These are phyloP conservation scores for Dicentrarchus labrax DNA, from an alignment of 2,113 vertebrate genomes.

Conservation along the genomic window DNA sequence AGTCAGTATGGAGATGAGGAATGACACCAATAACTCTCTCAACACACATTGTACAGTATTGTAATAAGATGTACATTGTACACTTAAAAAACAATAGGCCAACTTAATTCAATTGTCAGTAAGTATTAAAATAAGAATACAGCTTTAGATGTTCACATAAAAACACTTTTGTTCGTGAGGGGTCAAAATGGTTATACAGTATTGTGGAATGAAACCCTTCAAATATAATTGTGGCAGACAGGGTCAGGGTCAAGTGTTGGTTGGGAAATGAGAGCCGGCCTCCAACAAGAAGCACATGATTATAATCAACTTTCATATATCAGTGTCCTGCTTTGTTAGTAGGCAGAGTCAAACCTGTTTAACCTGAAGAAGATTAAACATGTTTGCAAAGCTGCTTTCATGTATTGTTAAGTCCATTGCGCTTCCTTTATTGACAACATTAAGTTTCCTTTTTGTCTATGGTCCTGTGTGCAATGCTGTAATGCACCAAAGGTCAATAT, in stretches of 20 bases:
- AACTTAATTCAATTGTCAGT: background rate
- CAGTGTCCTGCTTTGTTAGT: slow-evolving; percentile 41
- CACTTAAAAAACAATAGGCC: background rate
- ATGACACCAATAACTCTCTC: background rate
- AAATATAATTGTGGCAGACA: slow-evolving; percentile 62
- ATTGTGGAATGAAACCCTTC: slow-evolving; percentile 64
- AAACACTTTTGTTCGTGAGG: slow-evolving; percentile 25
- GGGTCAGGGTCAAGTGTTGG: slow-evolving; percentile 68
- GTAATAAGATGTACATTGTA: background rate
- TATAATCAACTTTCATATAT: slow-evolving; percentile 53
- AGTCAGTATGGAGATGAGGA: background rate
- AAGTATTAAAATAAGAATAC: slow-evolving; percentile 1
- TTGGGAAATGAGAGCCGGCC: slow-evolving; percentile 58
- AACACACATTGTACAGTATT: background rate
- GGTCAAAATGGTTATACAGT: slow-evolving; percentile 32
- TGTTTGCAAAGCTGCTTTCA: slow-evolving; percentile 22
- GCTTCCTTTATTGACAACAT: background rate
- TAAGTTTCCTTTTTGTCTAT: background rate
- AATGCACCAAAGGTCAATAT: slow-evolving; percentile 33
- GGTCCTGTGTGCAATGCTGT: background rate
- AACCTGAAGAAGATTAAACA: slow-evolving; percentile 34
- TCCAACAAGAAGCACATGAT: slow-evolving; percentile 65
- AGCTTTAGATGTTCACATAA: background rate
- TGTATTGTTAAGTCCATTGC: slow-evolving; percentile 6
- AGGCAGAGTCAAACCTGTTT: slow-evolving; percentile 38